Conservation (phyloP, 2,797 vertebrate genomes). For the Heliangelus exortis region DNA sequence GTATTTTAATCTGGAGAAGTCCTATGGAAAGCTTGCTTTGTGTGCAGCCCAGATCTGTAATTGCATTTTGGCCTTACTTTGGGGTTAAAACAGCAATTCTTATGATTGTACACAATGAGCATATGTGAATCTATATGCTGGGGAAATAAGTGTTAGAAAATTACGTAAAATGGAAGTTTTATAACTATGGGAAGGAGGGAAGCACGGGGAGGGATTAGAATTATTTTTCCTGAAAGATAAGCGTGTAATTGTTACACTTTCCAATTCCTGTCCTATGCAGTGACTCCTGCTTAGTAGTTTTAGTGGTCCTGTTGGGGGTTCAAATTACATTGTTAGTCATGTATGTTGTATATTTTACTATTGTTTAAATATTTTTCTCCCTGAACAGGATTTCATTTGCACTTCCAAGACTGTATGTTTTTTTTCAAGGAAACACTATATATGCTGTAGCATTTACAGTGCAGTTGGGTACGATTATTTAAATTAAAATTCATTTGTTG, state of each 20-base stretch:
- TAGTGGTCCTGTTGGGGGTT: neutral
- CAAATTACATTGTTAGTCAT: neutral
- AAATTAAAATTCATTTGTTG: neutral
- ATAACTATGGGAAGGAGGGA: neutral
- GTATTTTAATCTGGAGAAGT: neutral
- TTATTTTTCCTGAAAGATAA: neutral
- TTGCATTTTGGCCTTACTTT: neutral
- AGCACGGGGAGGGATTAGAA: neutral
- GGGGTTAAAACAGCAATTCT: neutral
- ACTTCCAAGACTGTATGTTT: neutral
- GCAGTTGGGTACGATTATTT: neutral
- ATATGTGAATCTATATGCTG: neutral
- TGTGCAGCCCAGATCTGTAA: rapidly evolving
- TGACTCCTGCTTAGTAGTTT: neutral
- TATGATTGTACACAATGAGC: neutral
- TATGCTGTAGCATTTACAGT: neutral
- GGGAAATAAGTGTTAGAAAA: neutral
- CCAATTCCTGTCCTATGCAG: neutral
- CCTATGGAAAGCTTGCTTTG: neutral
- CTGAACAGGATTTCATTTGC: neutral
- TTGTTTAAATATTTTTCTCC: neutral
- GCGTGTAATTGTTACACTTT: neutral
- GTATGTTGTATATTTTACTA: neutral
- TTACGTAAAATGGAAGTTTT: neutral
- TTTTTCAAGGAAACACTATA: neutral